These are phyloP conservation scores for Dromius quadrimaculatus DNA, from an alignment of 2,888 invertebrate species.

Conservation along the genomic window DNA sequence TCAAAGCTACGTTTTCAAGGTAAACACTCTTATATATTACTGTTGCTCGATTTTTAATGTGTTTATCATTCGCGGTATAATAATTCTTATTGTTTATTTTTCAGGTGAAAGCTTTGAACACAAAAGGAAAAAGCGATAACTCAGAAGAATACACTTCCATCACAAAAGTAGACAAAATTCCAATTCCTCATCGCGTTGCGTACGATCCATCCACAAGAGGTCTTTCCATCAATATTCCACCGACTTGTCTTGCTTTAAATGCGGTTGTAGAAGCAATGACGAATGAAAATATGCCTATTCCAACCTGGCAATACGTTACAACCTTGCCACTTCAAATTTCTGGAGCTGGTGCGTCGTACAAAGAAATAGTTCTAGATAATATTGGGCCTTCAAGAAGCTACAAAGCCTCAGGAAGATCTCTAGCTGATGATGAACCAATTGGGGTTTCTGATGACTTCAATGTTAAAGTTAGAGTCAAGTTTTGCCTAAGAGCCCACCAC, in stretches of 20 bases:
- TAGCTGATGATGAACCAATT: constrained; percentile 70
- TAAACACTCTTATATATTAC: constrained; percentile 61
- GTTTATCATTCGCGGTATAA: too few relatives aligned
- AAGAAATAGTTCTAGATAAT: constrained; percentile 78
- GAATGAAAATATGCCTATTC: constrained; percentile 70
- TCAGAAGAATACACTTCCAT: constrained; percentile 86
- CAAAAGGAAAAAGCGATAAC: constrained; percentile 87
- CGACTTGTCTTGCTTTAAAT: constrained; percentile 82
- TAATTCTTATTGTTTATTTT: constrained; percentile 47
- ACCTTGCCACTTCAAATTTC: constrained; percentile 79
- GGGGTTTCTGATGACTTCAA: constrained; percentile 73
- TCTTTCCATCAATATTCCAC: constrained; percentile 82
- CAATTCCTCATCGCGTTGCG: constrained; percentile 83
- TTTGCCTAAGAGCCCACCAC: constrained; percentile 84
- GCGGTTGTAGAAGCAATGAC: constrained; percentile 81
- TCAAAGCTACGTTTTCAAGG: constrained; percentile 88
- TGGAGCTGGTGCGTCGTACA: constrained; percentile 76
- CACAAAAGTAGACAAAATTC: constrained; percentile 87
- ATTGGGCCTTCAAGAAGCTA: constrained; percentile 67
- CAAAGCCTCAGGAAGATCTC: constrained; percentile 68
- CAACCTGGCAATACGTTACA: constrained; percentile 79
- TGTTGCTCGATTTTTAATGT: background rate
- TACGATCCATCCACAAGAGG: constrained; percentile 84
- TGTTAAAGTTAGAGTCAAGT: constrained; percentile 80
- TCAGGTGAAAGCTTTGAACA: constrained; percentile 87